These are phyloP conservation scores for Euura lappo DNA, from an alignment of 1,140 invertebrate species.

Conservation along the genomic window DNA sequence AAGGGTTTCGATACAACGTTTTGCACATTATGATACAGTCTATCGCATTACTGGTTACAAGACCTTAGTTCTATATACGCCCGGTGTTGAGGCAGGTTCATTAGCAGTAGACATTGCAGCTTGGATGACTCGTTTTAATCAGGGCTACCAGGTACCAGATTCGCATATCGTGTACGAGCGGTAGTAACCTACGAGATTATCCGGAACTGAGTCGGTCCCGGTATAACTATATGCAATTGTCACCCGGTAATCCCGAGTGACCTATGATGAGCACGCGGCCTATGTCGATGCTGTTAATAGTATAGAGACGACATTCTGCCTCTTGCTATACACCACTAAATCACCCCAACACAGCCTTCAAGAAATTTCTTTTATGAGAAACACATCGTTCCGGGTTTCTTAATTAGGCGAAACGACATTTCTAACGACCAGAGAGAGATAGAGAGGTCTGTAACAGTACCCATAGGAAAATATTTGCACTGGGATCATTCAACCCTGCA, in stretches of 20 bases:
- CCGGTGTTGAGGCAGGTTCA: neutral
- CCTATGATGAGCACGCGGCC: neutral
- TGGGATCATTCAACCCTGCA: no score
- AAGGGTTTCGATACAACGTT: neutral
- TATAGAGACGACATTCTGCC: neutral
- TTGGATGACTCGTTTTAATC: neutral
- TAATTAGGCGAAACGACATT: slow-evolving; percentile 7
- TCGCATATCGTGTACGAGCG: neutral
- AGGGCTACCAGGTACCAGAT: neutral
- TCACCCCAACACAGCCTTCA: no score
- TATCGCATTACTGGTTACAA: neutral
- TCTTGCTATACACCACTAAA: neutral
- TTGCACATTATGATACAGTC: neutral
- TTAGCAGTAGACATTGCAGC: neutral
- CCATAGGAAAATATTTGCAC: no score
- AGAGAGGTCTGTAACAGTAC: neutral
- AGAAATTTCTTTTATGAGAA: neutral
- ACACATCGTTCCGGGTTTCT: neutral
- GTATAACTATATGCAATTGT: neutral
- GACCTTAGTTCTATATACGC: neutral
- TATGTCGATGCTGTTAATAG: neutral
- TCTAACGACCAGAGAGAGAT: neutral
- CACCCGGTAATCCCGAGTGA: neutral
- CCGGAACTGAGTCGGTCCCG: neutral
- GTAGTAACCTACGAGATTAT: neutral